phyloP scores from a whole-genome alignment of 2,113 vertebrate genomes.

The Onychostruthus taczanowskii region DNA sequence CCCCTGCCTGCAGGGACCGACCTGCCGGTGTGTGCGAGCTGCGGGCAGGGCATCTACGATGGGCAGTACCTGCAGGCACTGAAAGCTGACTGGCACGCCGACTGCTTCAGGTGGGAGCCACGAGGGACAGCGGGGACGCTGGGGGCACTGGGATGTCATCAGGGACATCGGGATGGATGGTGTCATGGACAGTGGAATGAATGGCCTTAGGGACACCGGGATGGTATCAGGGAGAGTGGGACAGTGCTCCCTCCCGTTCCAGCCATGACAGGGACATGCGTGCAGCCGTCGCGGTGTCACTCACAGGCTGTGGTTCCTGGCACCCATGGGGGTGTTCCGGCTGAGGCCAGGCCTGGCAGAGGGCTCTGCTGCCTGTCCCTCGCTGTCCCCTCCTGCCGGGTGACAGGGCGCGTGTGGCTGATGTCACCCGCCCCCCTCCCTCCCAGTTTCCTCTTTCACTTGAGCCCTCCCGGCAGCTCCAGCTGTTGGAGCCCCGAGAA shows the following conservation, averaged over 20 bases:
- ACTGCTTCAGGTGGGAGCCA: slow-evolving; percentile 89
- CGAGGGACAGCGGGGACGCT: background rate
- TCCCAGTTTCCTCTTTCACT: slow-evolving; percentile 15
- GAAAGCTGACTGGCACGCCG: slow-evolving; percentile 86
- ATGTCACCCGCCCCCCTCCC: background rate
- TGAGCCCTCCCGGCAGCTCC: background rate
- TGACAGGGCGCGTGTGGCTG: background rate
- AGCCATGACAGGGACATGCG: accelerated
- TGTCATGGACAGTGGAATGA: background rate
- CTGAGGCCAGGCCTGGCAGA: background rate
- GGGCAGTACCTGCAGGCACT: slow-evolving; percentile 96
- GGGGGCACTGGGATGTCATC: background rate
- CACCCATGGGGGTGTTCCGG: too few relatives aligned
- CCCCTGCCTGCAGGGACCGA: slow-evolving; percentile 28
- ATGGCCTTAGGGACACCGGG: background rate
- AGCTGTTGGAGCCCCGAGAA: background rate
- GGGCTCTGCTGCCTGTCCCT: background rate
- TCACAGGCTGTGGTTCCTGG: background rate
- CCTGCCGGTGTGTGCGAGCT: slow-evolving; percentile 92
- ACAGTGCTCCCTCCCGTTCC: accelerated
- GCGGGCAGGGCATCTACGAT: slow-evolving; percentile 89
- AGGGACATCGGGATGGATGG: background rate
- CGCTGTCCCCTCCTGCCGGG: background rate
- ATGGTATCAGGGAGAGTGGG: background rate
- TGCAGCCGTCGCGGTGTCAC: accelerated